A percentile compares a stretch with the other conserved stretches of the same genome.
phyloP scores from a whole-genome alignment of 1,140 invertebrate species.

The Idris sp. region DNA sequence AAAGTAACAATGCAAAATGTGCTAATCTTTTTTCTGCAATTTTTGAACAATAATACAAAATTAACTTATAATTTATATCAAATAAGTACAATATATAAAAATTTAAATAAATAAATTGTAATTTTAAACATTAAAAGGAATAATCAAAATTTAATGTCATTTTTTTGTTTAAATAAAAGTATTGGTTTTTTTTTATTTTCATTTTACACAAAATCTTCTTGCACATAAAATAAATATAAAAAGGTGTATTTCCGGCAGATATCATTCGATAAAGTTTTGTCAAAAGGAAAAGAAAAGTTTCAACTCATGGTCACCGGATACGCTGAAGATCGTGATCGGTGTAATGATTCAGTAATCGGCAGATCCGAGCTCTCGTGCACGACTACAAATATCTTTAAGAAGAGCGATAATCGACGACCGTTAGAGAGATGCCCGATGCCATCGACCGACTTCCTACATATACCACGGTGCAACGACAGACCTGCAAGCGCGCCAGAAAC shows the following conservation, averaged over 20 bases:
- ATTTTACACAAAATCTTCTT: too few species aligned
- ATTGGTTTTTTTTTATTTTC: too few species aligned
- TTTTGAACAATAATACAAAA: too few species aligned
- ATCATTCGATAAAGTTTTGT: slow-evolving; percentile 9
- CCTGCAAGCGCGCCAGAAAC: slow-evolving; percentile 32
- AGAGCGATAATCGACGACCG: slow-evolving; percentile 59
- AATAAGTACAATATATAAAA: too few species aligned
- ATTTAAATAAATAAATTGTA: too few species aligned
- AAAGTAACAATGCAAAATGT: too few species aligned
- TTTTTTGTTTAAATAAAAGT: too few species aligned
- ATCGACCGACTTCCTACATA: slow-evolving; percentile 60
- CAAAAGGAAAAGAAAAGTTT: slow-evolving; percentile 22
- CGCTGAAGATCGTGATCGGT: slow-evolving; percentile 51
- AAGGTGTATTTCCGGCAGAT: slow-evolving; percentile 2
- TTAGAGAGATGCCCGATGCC: slow-evolving; percentile 58
- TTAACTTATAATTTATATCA: too few species aligned
- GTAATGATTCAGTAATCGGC: slow-evolving; percentile 52
- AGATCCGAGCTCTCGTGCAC: slow-evolving; percentile 23
- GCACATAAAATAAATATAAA: too few species aligned
- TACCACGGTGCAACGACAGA: slow-evolving; percentile 36
- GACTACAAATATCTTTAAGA: slow-evolving; percentile 37
- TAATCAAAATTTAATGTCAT: too few species aligned
- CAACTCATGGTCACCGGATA: slow-evolving; percentile 53
- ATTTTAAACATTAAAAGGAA: too few species aligned
- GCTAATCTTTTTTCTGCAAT: too few species aligned